phyloP scores from a whole-genome alignment of 2,888 invertebrate species.

The Xestia rhomboidea region DNA sequence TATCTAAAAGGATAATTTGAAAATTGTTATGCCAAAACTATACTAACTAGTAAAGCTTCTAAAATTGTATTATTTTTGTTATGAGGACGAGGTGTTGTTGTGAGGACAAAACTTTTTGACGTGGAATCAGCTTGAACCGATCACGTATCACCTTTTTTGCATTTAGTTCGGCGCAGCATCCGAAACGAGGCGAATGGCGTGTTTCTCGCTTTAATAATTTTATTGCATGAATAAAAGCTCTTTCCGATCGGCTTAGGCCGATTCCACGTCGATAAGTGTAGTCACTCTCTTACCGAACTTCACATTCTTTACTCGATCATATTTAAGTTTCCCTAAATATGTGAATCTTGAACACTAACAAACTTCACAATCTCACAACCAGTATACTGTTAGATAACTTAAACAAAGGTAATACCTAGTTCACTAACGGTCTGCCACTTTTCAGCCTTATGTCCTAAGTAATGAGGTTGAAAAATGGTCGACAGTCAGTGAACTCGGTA shows the following conservation, averaged over 20 bases:
- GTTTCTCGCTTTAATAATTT: neutral
- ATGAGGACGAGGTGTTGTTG: neutral
- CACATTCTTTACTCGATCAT: neutral
- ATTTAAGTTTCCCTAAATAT: neutral
- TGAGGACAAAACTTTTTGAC: neutral
- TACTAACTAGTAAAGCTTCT: too few species aligned
- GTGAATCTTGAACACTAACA: neutral
- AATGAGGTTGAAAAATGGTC: too few species aligned
- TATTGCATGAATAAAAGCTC: neutral
- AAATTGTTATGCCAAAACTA: neutral
- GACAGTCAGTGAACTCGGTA: too few species aligned
- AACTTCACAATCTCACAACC: constrained; percentile 22
- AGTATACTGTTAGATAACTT: constrained; percentile 30
- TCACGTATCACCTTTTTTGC: neutral
- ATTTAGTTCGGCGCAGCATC: neutral
- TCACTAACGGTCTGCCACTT: too few species aligned
- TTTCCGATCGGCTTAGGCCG: neutral
- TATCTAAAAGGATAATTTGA: constrained; percentile 16
- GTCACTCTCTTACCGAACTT: neutral
- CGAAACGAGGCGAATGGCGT: neutral
- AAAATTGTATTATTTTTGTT: neutral
- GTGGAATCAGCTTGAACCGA: neutral
- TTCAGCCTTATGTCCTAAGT: too few species aligned
- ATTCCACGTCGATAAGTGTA: neutral
- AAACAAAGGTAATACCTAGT: constrained; percentile 35